Evolutionary conservation across 2,113 vertebrate species (phyloP).

Genomic region (Zosterops pallidus): DNA sequence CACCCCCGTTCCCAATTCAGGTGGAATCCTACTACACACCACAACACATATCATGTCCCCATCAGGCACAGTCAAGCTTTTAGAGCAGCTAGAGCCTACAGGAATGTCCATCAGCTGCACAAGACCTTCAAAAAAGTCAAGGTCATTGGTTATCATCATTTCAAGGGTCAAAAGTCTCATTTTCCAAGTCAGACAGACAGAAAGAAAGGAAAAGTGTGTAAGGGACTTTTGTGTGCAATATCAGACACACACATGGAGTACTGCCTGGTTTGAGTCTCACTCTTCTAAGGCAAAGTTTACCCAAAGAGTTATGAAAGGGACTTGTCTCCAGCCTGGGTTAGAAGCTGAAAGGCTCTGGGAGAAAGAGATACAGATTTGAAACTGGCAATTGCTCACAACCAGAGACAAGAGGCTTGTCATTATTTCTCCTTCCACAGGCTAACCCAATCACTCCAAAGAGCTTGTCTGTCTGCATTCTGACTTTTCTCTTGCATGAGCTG

Average conservation of each 20-base stretch:
- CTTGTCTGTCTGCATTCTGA: background rate
- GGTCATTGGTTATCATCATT: background rate
- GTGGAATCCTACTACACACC: background rate
- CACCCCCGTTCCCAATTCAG: background rate
- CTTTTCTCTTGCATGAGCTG: background rate
- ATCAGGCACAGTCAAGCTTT: background rate
- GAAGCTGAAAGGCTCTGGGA: background rate
- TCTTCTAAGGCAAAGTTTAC: background rate
- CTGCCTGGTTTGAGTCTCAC: background rate
- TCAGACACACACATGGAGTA: rapidly evolving
- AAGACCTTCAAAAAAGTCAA: background rate
- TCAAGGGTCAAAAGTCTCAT: background rate
- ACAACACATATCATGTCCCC: background rate
- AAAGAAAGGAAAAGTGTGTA: background rate
- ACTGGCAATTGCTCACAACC: background rate
- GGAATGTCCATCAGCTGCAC: background rate
- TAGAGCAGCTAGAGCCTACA: background rate
- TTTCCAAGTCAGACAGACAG: background rate
- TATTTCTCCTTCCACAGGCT: background rate
- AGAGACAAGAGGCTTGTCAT: background rate
- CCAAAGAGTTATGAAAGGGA: background rate
- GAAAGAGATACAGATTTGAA: background rate
- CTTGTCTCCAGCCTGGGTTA: background rate
- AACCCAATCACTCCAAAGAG: background rate
- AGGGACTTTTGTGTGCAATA: background rate